These are phyloP conservation scores for Hirtodrosophila histrioides DNA, from an alignment of 2,888 invertebrate genomes.

Conservation along the genomic window DNA sequence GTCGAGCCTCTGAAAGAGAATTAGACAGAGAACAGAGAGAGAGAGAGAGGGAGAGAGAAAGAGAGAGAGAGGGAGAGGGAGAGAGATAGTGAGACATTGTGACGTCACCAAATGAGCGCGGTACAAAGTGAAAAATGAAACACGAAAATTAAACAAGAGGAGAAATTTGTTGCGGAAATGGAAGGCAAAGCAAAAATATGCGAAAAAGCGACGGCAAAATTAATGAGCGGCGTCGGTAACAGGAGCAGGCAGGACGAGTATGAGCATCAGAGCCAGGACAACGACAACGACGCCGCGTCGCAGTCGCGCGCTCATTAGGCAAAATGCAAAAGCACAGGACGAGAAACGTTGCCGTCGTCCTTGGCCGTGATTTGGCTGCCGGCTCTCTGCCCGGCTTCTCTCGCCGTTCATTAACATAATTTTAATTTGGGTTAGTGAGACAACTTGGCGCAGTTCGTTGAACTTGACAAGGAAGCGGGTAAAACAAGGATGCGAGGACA, in stretches of 20 bases:
- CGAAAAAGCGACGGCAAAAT: constrained; percentile 69
- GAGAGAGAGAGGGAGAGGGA: neutral
- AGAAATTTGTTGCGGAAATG: constrained; percentile 70
- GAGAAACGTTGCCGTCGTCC: constrained; percentile 64
- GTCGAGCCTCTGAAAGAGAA: constrained; percentile 47
- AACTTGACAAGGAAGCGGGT: constrained; percentile 44
- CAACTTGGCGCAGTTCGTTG: constrained; percentile 71
- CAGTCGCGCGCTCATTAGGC: constrained; percentile 68
- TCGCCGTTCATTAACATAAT: constrained; percentile 82
- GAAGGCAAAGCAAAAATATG: constrained; percentile 49
- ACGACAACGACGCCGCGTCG: constrained; percentile 31
- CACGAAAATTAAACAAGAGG: constrained; percentile 71
- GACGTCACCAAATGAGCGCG: constrained; percentile 74
- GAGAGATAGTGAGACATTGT: constrained; percentile 20
- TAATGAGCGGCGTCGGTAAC: constrained; percentile 63
- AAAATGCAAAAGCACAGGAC: constrained; percentile 64
- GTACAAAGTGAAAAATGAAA: constrained; percentile 78
- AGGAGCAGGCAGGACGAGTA: constrained; percentile 39
- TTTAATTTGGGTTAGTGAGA: constrained; percentile 83
- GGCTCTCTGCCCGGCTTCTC: constrained; percentile 30
- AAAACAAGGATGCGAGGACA: constrained; percentile 36
- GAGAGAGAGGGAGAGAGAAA: neutral
- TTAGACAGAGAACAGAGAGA: neutral
- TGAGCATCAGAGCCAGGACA: neutral
- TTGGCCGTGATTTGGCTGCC: constrained; percentile 79